phyloP scores from a whole-genome alignment of 2,797 vertebrate species.

The Tachyglossus aculeatus region DNA sequence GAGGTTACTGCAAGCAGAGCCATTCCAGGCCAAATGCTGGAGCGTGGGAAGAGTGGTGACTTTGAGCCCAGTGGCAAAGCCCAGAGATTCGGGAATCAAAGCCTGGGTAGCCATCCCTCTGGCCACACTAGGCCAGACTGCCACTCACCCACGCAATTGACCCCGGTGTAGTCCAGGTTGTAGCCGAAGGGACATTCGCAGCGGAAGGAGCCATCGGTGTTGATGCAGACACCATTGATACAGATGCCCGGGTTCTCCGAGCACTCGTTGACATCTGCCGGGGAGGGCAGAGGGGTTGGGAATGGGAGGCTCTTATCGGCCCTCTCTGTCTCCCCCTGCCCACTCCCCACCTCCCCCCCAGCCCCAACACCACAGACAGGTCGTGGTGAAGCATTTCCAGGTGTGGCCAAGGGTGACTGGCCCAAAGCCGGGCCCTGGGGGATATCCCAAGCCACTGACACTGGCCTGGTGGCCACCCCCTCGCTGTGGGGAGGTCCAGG shows the following conservation, averaged over 20 bases:
- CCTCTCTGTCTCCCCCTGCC: background rate
- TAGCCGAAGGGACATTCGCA: constrained; percentile 95
- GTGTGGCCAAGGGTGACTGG: background rate
- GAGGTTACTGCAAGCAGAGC: no score
- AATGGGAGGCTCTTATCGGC: background rate
- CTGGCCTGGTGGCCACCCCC: background rate
- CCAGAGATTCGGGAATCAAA: no score
- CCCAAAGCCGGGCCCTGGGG: background rate
- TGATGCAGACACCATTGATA: constrained; percentile 88
- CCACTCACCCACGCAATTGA: constrained; percentile 90
- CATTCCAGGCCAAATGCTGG: no score
- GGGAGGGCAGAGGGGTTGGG: rapidly evolving
- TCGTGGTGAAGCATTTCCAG: no score
- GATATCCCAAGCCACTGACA: background rate
- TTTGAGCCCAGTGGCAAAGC: no score
- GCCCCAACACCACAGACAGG: no score
- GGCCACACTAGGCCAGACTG: no score
- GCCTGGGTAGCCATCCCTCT: no score
- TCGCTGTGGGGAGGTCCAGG: no score
- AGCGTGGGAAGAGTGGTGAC: no score
- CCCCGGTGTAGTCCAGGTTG: constrained; percentile 89
- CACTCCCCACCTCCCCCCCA: rapidly evolving
- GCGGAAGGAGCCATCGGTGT: constrained; percentile 94
- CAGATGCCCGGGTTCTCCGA: constrained; percentile 88
- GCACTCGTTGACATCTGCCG: constrained; percentile 91